phyloP scores from a whole-genome alignment of 1,140 invertebrate species.

The Bombus affinis region DNA sequence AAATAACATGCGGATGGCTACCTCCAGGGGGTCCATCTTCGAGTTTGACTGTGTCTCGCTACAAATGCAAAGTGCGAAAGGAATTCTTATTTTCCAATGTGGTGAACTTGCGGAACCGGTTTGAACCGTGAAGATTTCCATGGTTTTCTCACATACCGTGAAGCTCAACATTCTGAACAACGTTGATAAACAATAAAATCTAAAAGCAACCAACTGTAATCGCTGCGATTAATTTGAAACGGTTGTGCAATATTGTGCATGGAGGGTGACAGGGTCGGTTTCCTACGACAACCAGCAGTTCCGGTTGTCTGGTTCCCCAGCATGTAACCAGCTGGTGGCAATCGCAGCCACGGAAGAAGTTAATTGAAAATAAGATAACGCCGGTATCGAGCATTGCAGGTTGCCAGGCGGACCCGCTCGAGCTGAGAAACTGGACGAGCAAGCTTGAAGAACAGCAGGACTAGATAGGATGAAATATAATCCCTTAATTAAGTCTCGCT shows the following conservation, averaged over 20 bases:
- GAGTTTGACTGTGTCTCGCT: too few species aligned
- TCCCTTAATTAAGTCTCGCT: constrained; percentile 67
- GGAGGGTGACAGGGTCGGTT: neutral
- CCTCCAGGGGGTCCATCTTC: too few species aligned
- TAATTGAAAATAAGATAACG: constrained; percentile 73
- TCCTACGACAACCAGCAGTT: neutral
- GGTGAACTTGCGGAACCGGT: too few species aligned
- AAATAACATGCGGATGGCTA: too few species aligned
- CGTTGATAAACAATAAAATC: neutral
- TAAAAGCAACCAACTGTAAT: neutral
- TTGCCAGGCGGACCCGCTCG: neutral
- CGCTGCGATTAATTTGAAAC: constrained; percentile 25
- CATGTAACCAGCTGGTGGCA: constrained; percentile 55
- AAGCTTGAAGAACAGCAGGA: constrained; percentile 2
- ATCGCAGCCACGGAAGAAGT: constrained; percentile 64
- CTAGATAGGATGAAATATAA: constrained; percentile 48
- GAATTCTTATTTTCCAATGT: too few species aligned
- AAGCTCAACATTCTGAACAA: neutral
- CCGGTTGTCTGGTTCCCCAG: constrained; percentile 26
- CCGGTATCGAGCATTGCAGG: constrained; percentile 33
- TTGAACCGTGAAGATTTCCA: neutral
- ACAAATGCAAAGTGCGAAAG: too few species aligned
- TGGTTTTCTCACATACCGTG: rapidly evolving
- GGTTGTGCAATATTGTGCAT: too few species aligned
- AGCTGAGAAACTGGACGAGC: neutral